phyloP scores from a whole-genome alignment of 2,113 vertebrate species.

The Phalacrocorax brasilianus region DNA sequence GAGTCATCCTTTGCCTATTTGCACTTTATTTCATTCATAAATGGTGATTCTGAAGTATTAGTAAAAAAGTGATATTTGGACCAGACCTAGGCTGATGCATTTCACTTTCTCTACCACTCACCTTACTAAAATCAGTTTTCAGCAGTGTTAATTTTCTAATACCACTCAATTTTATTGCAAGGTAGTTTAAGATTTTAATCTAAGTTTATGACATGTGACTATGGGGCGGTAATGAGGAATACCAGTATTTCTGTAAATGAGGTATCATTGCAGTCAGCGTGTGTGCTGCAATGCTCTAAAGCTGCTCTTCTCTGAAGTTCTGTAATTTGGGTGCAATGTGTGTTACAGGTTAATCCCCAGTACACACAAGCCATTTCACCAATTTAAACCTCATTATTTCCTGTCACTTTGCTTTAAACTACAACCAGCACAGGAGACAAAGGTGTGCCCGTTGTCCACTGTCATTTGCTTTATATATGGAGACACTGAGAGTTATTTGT shows the following conservation, averaged over 20 bases:
- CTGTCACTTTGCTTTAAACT: conserved; percentile 47
- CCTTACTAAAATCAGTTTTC: background rate
- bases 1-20: background rate
- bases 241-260: background rate
- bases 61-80: background rate
- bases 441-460: conserved; percentile 9
- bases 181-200: background rate
- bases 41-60: background rate
- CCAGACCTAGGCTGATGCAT: background rate
- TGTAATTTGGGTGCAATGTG: background rate
- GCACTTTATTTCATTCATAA: background rate
- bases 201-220: background rate
- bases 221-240: background rate
- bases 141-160: background rate
- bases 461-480: conserved; percentile 44
- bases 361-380: conserved; percentile 30
- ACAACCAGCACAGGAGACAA: background rate
- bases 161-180: background rate
- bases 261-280: background rate
- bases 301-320: background rate
- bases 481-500: conserved; percentile 31
- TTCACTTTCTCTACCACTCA: background rate
- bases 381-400: conserved; percentile 61
- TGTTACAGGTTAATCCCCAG: conserved; percentile 28
- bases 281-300: background rate